phyloP scores from a whole-genome alignment of 2,888 invertebrate genomes.

The Agrochola lota region DNA sequence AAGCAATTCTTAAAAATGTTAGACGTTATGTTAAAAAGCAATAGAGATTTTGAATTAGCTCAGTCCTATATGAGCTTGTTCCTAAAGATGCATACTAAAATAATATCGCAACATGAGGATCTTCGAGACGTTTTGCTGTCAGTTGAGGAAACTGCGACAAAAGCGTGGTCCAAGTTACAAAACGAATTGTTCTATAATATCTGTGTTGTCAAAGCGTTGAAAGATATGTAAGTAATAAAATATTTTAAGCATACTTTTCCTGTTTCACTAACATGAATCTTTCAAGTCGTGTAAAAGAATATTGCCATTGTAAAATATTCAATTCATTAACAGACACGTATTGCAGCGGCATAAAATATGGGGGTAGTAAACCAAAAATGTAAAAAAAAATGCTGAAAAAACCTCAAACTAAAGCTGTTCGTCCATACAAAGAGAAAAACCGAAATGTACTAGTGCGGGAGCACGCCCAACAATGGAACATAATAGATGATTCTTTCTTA shows the following conservation, averaged over 20 bases:
- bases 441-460: conserved; percentile 66
- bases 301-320: conserved; percentile 8
- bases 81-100: conserved; percentile 94
- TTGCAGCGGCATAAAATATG: conserved; percentile 48
- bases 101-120: conserved; percentile 89
- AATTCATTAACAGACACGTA: conserved; percentile 30
- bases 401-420: conserved; percentile 59
- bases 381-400: conserved; percentile 57
- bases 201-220: conserved; percentile 94
- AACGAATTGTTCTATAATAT: conserved; percentile 93
- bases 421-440: conserved; percentile 69
- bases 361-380: conserved; percentile 41
- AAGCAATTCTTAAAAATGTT: conserved; percentile 94
- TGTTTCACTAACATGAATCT: not conserved
- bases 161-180: conserved; percentile 92
- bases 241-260: conserved; percentile 36
- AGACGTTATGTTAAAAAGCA: conserved; percentile 92
- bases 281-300: not conserved
- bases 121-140: conserved; percentile 89
- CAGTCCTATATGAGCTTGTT: conserved; percentile 97
- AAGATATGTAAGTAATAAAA: conserved; percentile 89
- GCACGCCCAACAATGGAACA: conserved; percentile 76
- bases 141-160: conserved; percentile 91
- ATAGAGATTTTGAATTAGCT: conserved; percentile 96
- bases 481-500: conserved; percentile 80